phyloP scores from a whole-genome alignment of 2,113 vertebrate species.

The Rhinopomastus cyanomelas region DNA sequence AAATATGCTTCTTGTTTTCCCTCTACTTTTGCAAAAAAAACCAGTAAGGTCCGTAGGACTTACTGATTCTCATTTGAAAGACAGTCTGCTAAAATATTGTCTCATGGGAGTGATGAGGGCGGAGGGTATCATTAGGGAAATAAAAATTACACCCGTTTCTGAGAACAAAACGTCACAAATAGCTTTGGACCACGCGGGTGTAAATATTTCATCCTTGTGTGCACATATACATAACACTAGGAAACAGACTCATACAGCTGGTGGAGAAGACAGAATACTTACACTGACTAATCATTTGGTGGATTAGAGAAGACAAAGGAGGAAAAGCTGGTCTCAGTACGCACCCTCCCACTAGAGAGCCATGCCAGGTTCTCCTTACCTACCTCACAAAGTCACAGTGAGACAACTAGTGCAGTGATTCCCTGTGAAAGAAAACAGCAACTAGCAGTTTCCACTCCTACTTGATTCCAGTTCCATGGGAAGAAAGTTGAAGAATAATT shows the following conservation, averaged over 20 bases:
- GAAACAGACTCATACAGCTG: background rate
- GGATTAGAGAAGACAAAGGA: background rate
- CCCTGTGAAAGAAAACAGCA: background rate
- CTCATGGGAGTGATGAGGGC: background rate
- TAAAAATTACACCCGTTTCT: background rate
- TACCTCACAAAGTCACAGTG: background rate
- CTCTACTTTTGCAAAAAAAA: background rate
- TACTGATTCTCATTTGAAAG: background rate
- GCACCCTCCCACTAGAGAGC: rapidly evolving
- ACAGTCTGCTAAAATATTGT: background rate
- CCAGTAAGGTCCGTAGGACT: background rate
- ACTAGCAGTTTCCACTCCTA: background rate
- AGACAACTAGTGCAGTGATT: background rate
- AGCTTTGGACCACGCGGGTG: background rate
- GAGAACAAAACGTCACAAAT: background rate
- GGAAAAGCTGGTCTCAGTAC: background rate
- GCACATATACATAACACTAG: background rate
- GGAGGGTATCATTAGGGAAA: background rate
- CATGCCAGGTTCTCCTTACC: background rate
- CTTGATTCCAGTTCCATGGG: background rate
- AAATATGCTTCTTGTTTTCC: background rate
- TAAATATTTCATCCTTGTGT: background rate
- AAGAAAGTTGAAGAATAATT: background rate
- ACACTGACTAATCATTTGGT: background rate
- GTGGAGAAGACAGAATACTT: background rate